Base-by-base conservation (phyloP, 2,888 invertebrate genomes). In the Eumerus sabulonum region DNA sequence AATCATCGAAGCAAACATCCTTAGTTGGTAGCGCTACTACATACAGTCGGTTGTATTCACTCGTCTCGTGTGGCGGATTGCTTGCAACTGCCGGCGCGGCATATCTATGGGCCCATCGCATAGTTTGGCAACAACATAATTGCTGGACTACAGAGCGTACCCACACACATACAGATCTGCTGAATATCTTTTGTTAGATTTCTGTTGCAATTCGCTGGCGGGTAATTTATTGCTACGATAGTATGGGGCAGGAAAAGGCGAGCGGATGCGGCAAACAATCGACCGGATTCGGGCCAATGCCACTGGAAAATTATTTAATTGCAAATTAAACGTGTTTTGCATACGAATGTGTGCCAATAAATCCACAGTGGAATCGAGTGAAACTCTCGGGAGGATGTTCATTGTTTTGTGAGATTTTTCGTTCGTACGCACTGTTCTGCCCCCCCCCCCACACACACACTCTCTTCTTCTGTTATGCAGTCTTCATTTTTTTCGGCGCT, bases 231-330 rank as follows among this genome's bases (percentile, higher is more conserved):
- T 74, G 74, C 79, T 50, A 50, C 68, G 50, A 68, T 62, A 50
- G 63, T 44, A 54, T 17, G 18, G 48, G 60, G 36, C 36, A 17
- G 36, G 48, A 36, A 40, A 50, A 47, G 40, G 62, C 77, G 42
- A 35, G 62, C 77, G 77, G 79, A 79, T 79, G 79, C 50, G 59
- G 54, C 67, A 68, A 74, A 79, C 79, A 79, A 79, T 79, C 74
- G 74, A 74, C 73, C 79, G 79, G 74, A 79, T 74, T 79, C 63
- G 27, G 73, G 59, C 64, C 79, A 79, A 79, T 79, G 79, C 79
- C 68, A 79, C 79, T 79, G 74, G 68, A 79, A 79, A 79, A 79
- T 79, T 79, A 79, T 79, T 79, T 79, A 79, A 79, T 79, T 79
- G 68, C 79, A 74, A 79, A 68, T 74, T 79, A 73, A 64, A 74